phyloP scores from a whole-genome alignment of 2,113 vertebrate species.

The Scomber japonicus region DNA sequence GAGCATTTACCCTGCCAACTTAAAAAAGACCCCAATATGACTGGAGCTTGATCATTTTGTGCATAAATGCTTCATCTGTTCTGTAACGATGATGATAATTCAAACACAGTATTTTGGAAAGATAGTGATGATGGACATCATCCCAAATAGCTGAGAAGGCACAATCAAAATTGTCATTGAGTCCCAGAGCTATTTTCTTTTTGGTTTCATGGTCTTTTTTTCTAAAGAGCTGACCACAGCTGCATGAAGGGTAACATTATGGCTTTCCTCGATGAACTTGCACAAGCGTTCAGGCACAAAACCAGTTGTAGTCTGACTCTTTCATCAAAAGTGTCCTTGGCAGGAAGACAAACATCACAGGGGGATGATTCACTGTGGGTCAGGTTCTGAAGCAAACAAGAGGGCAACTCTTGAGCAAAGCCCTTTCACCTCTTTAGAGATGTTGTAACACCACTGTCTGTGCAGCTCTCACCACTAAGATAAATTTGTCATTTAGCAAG shows the following conservation, averaged over 20 bases:
- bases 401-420: constrained; percentile 41
- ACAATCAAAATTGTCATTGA: neutral
- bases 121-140: neutral
- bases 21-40: constrained; percentile 2
- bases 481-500: neutral
- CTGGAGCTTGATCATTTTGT: neutral
- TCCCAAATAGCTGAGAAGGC: neutral
- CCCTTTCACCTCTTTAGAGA: constrained; percentile 48
- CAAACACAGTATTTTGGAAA: neutral
- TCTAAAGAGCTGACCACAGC: constrained; percentile 29
- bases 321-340: constrained; percentile 8
- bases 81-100: neutral
- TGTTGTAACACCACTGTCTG: constrained; percentile 29
- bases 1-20: constrained; percentile 15
- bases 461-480: neutral
- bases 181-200: neutral
- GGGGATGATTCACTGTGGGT: constrained; percentile 57
- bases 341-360: constrained; percentile 42
- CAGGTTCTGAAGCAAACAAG: constrained; percentile 32
- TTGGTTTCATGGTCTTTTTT: neutral
- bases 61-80: neutral
- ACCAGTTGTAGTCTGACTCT: constrained; percentile 31
- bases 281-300: constrained; percentile 35
- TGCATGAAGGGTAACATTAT: constrained; percentile 25
- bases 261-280: constrained; percentile 13